These are phyloP conservation scores for Drosophila picticornis DNA, from an alignment of 2,888 invertebrate species.

Conservation along the genomic window DNA sequence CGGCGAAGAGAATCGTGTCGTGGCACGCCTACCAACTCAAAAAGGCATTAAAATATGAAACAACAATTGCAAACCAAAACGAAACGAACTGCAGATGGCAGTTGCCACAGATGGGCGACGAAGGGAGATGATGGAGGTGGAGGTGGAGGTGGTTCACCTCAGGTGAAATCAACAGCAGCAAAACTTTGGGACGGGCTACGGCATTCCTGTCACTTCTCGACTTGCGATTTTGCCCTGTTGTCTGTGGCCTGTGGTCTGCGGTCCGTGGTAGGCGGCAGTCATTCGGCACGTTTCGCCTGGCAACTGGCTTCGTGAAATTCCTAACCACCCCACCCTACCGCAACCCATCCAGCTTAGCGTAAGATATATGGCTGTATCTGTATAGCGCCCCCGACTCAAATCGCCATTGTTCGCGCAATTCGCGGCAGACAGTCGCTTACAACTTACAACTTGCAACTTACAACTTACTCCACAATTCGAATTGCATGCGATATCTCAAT, in stretches of 20 bases:
- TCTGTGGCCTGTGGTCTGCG: constrained; percentile 14
- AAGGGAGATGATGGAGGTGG: not conserved
- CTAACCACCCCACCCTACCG: constrained; percentile 30
- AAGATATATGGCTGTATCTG: constrained; percentile 40
- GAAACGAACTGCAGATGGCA: not conserved
- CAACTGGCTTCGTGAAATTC: constrained; percentile 65
- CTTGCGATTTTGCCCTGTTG: constrained; percentile 7
- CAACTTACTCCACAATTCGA: constrained; percentile 67
- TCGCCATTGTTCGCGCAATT: constrained; percentile 76
- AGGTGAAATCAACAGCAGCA: constrained; percentile 75
- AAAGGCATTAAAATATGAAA: constrained; percentile 78
- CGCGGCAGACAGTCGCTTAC: constrained; percentile 56
- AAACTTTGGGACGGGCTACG: constrained; percentile 34
- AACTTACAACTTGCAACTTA: constrained; percentile 72
- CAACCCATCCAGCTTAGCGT: constrained; percentile 18
- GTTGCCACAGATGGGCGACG: not conserved
- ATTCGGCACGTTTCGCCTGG: constrained; percentile 65
- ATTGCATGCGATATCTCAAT: constrained; percentile 82
- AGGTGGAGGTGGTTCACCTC: constrained; percentile 48
- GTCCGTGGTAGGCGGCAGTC: constrained; percentile 64
- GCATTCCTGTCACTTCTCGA: constrained; percentile 52
- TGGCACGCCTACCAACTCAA: constrained; percentile 82
- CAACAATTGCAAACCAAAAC: constrained; percentile 55
- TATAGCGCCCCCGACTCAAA: constrained; percentile 47
- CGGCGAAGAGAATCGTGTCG: constrained; percentile 84